Conservation (phyloP, 2,797 vertebrate species). For the Sandelia bainsii region DNA sequence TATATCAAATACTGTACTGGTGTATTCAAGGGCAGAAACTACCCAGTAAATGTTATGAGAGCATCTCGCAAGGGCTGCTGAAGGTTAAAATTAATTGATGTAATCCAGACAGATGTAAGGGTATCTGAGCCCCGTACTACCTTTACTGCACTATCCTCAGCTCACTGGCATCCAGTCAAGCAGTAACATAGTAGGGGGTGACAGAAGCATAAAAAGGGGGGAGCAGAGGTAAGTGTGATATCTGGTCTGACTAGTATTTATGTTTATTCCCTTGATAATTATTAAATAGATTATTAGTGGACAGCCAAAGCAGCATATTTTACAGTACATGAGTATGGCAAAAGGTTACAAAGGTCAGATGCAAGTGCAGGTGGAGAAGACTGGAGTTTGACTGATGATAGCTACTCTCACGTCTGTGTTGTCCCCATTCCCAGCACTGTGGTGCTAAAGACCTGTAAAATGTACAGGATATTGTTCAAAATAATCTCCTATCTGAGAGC, state of each 20-base stretch:
- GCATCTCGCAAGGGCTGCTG: constrained; percentile 60
- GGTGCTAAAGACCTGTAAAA: constrained; percentile 45
- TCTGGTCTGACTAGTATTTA: constrained; percentile 32
- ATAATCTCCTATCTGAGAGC: constrained; percentile 62
- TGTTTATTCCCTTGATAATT: constrained; percentile 57
- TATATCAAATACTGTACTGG: constrained; percentile 3
- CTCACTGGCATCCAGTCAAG: constrained; percentile 41
- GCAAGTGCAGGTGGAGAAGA: constrained; percentile 36
- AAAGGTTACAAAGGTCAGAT: constrained; percentile 59
- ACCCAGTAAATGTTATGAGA: constrained; percentile 44
- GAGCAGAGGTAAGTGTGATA: constrained; percentile 25
- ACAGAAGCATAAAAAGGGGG: constrained; percentile 18
- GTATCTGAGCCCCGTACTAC: constrained; percentile 35
- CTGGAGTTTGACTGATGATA: constrained; percentile 54
- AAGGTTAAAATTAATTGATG: constrained; percentile 66
- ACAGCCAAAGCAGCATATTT: constrained; percentile 58
- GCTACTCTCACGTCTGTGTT: constrained; percentile 30
- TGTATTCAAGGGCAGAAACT: constrained; percentile 34
- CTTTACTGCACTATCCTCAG: constrained; percentile 44
- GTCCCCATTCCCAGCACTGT: constrained; percentile 3
- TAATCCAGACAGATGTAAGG: constrained; percentile 61
- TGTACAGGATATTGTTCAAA: constrained; percentile 43
- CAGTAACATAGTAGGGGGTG: constrained; percentile 27
- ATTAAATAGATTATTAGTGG: constrained; percentile 65
- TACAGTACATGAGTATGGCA: constrained; percentile 43